Base-by-base conservation (phyloP, 2,113 vertebrate genomes). In the Nerophis lumbriciformis region DNA sequence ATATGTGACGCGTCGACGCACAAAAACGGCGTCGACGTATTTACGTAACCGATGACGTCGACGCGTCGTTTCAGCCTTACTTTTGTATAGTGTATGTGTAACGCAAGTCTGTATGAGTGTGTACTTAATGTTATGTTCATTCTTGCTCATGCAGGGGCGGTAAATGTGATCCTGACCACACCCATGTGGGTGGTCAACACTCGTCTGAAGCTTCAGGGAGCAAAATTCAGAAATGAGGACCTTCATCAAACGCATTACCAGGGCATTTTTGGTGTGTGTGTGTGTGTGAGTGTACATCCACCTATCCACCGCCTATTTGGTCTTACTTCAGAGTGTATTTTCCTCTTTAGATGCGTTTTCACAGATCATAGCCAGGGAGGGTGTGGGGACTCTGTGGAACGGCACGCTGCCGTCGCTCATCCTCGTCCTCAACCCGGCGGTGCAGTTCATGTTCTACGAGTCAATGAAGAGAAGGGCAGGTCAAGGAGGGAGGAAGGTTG, bases 171-270 rank as follows among this genome's bases (percentile, higher is more conserved):
- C 67, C 73, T 91, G 64, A 92, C 91, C 14, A 92, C 91, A 4
- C 91, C 91, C 65, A 92, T 92, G 91, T 92, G 91, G 91, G 91
- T 92, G 69, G 91, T 92, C 67, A 92, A 92, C 86, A 92, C 91
- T 39, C 85, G 91, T 5, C 80, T 92, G 67, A 92, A 92, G 78
- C 83, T 92, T 48, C 91, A 92, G 76, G 91, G 91, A n/a, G 91
- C 76, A 4, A 92, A 90, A 73, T 92, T 92, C 71, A 81, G 90
- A 70, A 90, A 90, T 0, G 85, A 91, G 65, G 87, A 92, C 37
- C 76, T 92, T 47, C 88, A 91, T 0, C 90, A 89, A 78, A 92
- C 91, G 36, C 86, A 89, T 11, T 92, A 92, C 79, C 87, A 62
- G 19, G 91, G 91, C 63, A 92, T 92, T 62, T 86, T 90, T 48